Percentiles rank a stretch among this genome's conserved stretches.
Evolutionary conservation across 2,113 vertebrate species (phyloP).

Genomic region (Excalfactoria chinensis): DNA sequence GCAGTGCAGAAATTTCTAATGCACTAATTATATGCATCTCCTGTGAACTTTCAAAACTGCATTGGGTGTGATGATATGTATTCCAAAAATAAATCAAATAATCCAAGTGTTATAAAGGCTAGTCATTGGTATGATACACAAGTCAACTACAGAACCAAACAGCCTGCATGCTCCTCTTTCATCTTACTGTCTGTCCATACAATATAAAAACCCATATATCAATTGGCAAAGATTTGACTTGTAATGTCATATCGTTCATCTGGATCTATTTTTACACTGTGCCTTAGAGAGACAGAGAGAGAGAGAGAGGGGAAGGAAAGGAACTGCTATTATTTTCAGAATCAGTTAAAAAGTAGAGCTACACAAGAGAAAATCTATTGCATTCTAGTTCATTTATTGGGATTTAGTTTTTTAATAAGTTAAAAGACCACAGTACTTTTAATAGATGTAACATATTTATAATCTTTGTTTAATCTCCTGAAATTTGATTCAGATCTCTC

Average conservation of each 20-base stretch:
- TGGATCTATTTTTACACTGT: not conserved
- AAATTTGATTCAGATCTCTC: not conserved
- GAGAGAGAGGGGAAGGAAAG: not conserved
- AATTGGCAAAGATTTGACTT: not conserved
- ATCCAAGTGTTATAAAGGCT: not conserved
- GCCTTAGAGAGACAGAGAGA: not conserved
- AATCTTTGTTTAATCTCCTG: not conserved
- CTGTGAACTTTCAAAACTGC: not conserved
- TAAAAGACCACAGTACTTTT: not conserved
- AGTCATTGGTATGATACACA: not conserved
- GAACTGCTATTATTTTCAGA: not conserved
- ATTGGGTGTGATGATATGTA: not conserved
- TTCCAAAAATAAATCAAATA: not conserved
- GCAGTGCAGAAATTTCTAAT: not conserved
- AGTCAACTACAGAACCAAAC: not conserved
- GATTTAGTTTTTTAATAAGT: not conserved
- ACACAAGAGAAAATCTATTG: not conserved
- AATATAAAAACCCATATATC: not conserved
- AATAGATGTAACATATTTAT: not conserved
- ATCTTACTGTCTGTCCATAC: not conserved
- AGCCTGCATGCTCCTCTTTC: not conserved
- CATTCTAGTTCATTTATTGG: not conserved
- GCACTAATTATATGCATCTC: fast-evolving
- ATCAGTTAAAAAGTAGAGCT: not conserved
- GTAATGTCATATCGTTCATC: not conserved